Conservation (phyloP, 37 sponge, comb jelly and placozoan genomes). For the Spongilla lacustris region DNA sequence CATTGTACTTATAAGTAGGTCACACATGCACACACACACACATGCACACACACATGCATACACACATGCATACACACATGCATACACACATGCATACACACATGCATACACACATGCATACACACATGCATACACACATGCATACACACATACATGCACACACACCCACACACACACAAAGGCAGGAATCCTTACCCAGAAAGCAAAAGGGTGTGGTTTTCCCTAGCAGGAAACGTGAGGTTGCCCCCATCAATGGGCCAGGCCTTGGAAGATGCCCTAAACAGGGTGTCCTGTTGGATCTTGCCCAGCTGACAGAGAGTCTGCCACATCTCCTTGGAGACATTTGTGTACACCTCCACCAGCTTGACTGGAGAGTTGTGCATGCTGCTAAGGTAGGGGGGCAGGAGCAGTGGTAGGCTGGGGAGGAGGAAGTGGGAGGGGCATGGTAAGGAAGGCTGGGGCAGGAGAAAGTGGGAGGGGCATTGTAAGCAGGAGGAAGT, state of each 20-base stretch:
- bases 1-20: background rate
- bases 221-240: constrained; percentile 3
- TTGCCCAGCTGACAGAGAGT: constrained; percentile 53
- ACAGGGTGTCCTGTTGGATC: constrained; percentile 62
- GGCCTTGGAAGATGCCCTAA: constrained; percentile 43
- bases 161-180: constrained; percentile 31
- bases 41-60: constrained; percentile 38
- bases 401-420: constrained; percentile 74
- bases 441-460: background rate
- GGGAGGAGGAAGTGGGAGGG: constrained; percentile 10
- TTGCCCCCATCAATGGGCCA: constrained; percentile 88
- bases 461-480: background rate
- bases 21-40: background rate
- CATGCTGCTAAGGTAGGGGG: constrained; percentile 74
- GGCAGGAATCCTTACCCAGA: constrained; percentile 37
- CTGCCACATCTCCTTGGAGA: constrained; percentile 67
- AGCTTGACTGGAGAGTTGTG: constrained; percentile 84
- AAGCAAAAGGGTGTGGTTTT: constrained; percentile 52
- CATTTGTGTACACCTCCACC: constrained; percentile 39
- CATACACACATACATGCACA: constrained; percentile 8
- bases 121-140: background rate
- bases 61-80: background rate
- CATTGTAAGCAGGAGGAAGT: background rate
- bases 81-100: background rate
- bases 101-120: background rate